phyloP scores from a whole-genome alignment of 2,797 vertebrate species.

The Anabas testudineus region DNA sequence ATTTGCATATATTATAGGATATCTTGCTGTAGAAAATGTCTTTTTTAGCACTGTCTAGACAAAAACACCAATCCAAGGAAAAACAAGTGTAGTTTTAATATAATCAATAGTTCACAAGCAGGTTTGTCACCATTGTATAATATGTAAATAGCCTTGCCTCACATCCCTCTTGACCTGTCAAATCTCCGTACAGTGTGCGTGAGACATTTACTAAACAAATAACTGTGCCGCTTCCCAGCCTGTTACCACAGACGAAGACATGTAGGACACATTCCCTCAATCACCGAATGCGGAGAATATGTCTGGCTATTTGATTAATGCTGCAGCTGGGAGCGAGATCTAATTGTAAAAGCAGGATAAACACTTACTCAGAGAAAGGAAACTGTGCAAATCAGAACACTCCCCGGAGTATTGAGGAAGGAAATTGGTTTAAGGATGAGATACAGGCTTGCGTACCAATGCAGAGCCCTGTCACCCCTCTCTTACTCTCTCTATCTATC shows the following conservation, averaged over 20 bases:
- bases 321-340: constrained; percentile 73
- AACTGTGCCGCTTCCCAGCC: constrained; percentile 46
- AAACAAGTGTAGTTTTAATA: constrained; percentile 4
- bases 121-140: constrained; percentile 7
- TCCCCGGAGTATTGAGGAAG: constrained; percentile 72
- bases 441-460: constrained; percentile 72
- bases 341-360: constrained; percentile 85
- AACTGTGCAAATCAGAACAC: constrained; percentile 78
- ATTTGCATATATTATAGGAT: background rate
- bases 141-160: constrained; percentile 31
- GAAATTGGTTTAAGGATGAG: constrained; percentile 83
- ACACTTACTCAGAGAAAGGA: constrained; percentile 78
- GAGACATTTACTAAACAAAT: constrained; percentile 48
- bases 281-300: constrained; percentile 66
- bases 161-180: constrained; percentile 45
- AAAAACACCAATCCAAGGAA: constrained; percentile 14
- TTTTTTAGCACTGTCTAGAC: constrained; percentile 5
- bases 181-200: constrained; percentile 44
- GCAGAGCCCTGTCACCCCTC: constrained; percentile 47
- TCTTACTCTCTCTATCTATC: constrained; percentile 43
- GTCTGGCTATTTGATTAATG: constrained; percentile 81
- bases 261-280: constrained; percentile 61
- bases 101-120: constrained; percentile 23
- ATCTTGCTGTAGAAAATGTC: background rate
- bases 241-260: constrained; percentile 60